Evolutionary conservation across 2,113 vertebrate species (phyloP).

Genomic region (Anoplopoma fimbria): DNA sequence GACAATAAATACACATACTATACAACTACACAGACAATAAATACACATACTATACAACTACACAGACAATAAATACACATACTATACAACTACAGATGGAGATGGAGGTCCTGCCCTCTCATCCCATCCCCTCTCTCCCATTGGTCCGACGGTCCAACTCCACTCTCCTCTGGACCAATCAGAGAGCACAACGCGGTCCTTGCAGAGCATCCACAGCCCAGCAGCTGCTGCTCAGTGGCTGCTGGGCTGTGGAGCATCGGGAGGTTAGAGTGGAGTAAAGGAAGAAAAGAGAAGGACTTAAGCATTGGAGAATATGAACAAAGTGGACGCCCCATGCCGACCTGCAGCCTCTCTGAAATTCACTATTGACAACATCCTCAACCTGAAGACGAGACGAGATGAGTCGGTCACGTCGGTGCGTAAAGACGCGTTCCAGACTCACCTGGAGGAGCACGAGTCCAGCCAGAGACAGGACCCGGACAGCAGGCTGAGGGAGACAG

Average conservation of each 20-base stretch:
- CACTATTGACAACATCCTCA: slow-evolving; percentile 87
- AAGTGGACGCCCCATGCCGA: slow-evolving; percentile 83
- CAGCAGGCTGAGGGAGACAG: slow-evolving; percentile 56
- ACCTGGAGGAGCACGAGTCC: slow-evolving; percentile 52
- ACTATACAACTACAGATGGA: no score
- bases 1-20: no score
- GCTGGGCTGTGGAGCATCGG: slow-evolving; percentile 75
- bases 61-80: no score
- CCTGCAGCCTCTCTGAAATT: slow-evolving; percentile 84
- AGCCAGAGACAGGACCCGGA: slow-evolving; percentile 47
- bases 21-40: no score
- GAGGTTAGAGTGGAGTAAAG: slow-evolving; percentile 51
- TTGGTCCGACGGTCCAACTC: slow-evolving; percentile 66
- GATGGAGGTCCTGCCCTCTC: no score
- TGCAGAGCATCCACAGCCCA: slow-evolving; percentile 61
- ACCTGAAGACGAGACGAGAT: slow-evolving; percentile 79
- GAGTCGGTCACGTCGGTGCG: slow-evolving; percentile 47
- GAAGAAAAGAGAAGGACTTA: slow-evolving; percentile 31
- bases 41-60: no score
- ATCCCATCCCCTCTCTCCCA: slow-evolving; percentile 57
- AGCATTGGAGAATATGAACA: slow-evolving; percentile 85
- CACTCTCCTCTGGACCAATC: slow-evolving; percentile 78
- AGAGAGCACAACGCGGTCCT: slow-evolving; percentile 39
- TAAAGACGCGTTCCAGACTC: slow-evolving; percentile 66
- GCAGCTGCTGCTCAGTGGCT: slow-evolving; percentile 66